Conservation (phyloP, 2,888 invertebrate species). For the Phymatocera aterrima region DNA sequence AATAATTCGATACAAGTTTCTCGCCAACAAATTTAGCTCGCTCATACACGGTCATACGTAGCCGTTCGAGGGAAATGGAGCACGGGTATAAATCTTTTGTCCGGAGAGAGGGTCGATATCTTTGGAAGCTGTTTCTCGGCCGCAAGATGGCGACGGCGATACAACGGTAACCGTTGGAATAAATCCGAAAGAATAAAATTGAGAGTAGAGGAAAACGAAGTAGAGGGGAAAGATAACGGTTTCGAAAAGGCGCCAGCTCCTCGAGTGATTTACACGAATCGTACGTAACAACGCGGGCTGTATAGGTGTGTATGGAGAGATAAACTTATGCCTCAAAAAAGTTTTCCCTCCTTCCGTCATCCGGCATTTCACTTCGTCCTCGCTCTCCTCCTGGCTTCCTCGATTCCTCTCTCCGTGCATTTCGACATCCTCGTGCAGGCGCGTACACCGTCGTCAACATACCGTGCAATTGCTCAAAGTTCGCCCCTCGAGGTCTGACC, state of each 20-base stretch:
- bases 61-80: too few relatives aligned
- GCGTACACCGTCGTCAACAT: too few relatives aligned
- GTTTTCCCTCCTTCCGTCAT: slow-evolving; percentile 10
- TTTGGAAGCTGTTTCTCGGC: slow-evolving; percentile 7
- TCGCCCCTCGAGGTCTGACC: too few relatives aligned
- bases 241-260: slow-evolving; percentile 29
- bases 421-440: too few relatives aligned
- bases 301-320: slow-evolving; percentile 5
- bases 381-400: neutral
- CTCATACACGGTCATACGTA: too few relatives aligned
- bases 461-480: too few relatives aligned
- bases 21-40: too few relatives aligned
- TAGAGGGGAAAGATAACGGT: slow-evolving; percentile 38
- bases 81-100: too few relatives aligned
- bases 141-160: slow-evolving; percentile 37
- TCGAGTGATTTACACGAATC: slow-evolving; percentile 41
- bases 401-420: neutral
- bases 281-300: slow-evolving; percentile 35
- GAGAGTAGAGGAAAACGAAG: slow-evolving; percentile 30
- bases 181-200: slow-evolving; percentile 36
- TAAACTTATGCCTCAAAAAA: slow-evolving; percentile 35
- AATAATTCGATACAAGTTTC: too few relatives aligned
- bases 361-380: neutral
- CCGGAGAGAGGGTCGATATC: slow-evolving; percentile 20
- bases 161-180: slow-evolving; percentile 23